Base-by-base conservation (phyloP, 2,888 invertebrate genomes). In the Chromoteleia sp. region DNA sequence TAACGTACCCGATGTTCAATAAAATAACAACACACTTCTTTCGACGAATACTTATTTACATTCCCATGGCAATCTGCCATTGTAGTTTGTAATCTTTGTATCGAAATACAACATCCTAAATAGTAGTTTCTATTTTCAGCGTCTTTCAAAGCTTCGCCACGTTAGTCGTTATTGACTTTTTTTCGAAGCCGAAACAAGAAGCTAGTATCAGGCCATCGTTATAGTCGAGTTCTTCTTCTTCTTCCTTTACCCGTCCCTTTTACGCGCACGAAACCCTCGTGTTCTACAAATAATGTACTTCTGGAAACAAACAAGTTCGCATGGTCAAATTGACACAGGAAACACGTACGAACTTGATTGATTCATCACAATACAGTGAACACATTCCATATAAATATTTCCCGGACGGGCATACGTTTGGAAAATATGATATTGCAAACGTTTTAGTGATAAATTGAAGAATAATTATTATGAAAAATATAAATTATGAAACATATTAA, bases 191-290 rank as follows among this genome's bases (percentile, higher is more conserved):
- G 89, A 90, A 90, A 91, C 87, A 88, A 89, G 90, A 90, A 89
- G 86, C 88, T 85, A 84, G 87, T 87, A 88, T 89, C 89, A 85
- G 87, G 83, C 87, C 87, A 86, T 90, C 88, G 88, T 90, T 91
- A 90, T 87, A 86, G 85, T 84, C 83, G 83, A 77, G 48, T 82
- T 87, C 84, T 79, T 79, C 77, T 82, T 82, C n/a, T n/a, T n/a
- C n/a, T n/a, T 76, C 77, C 77, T 75, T 81, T 70, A 70, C 56
- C 58, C 59, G 73, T 67, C 76, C 61, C 74, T 79, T 82, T 25
- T 79, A 56, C 81, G 73, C 83, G 73, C 50, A 84, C 83, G 84
- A 56, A 84, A 77, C 86, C 87, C 89, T 89, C 88, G 85, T 87
- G 85, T 86, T 82, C 87, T 84, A 78, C 88, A 86, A 90, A 89